These are phyloP conservation scores for Anhinga rufa DNA, from an alignment of 2,113 vertebrate genomes.

Conservation along the genomic window DNA sequence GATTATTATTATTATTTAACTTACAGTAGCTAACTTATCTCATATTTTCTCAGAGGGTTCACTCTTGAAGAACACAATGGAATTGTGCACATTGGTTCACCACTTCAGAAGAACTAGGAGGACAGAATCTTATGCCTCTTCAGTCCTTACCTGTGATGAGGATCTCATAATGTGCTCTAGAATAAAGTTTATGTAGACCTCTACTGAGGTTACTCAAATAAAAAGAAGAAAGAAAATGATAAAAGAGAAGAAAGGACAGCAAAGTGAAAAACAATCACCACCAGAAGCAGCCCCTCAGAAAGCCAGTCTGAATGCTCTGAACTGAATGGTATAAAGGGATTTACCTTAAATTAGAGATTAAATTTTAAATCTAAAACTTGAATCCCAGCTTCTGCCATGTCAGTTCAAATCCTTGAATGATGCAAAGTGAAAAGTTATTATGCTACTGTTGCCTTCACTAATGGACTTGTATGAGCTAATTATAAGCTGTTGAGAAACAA, in stretches of 20 bases:
- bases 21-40: not conserved
- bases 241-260: not conserved
- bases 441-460: not conserved
- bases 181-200: not conserved
- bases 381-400: not conserved
- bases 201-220: not conserved
- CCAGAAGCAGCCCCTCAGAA: not conserved
- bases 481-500: not conserved
- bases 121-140: not conserved
- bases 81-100: not conserved
- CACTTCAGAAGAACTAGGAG: not conserved
- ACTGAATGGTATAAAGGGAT: not conserved
- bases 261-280: not conserved
- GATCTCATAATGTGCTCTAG: not conserved
- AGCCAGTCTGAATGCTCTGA: not conserved
- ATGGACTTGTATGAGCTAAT: not conserved
- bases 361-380: not conserved
- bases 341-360: not conserved
- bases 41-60: not conserved
- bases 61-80: not conserved
- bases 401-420: not conserved
- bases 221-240: no score
- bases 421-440: conserved; percentile 1
- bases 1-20: not conserved
- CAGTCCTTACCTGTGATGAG: not conserved